Conservation (phyloP, 2,113 vertebrate genomes). For the Labrus mixtus region DNA sequence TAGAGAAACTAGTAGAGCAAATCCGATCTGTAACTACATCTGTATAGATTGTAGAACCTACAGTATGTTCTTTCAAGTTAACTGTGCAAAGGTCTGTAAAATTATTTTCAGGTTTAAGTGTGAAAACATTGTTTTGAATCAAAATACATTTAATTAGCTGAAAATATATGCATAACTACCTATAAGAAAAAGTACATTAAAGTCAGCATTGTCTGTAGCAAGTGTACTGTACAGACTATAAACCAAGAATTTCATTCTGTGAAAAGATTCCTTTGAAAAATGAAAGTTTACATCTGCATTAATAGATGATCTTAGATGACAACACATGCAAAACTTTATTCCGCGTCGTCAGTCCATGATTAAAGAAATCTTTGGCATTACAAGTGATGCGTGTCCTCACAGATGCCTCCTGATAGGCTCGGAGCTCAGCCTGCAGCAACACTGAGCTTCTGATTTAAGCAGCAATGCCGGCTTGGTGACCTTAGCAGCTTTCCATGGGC, state of each 20-base stretch:
- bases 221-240: background rate
- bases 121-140: too few relatives aligned
- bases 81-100: too few relatives aligned
- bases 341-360: conserved; percentile 51
- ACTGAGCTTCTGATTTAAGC: conserved; percentile 63
- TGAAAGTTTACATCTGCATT: background rate
- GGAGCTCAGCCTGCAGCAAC: conserved; percentile 57
- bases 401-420: conserved; percentile 46
- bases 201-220: background rate
- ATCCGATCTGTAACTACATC: background rate
- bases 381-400: conserved; percentile 50
- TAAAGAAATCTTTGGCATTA: conserved; percentile 45
- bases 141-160: too few relatives aligned
- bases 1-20: background rate
- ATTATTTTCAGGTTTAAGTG: too few relatives aligned
- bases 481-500: conserved; percentile 84
- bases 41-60: background rate
- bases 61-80: background rate
- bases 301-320: conserved; percentile 17
- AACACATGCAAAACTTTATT: conserved; percentile 45
- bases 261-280: background rate
- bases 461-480: conserved; percentile 78
- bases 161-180: background rate
- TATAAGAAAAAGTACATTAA: conserved; percentile 1
- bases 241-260: background rate